phyloP scores from a whole-genome alignment of 2,797 vertebrate genomes.

The Helarctos malayanus region DNA sequence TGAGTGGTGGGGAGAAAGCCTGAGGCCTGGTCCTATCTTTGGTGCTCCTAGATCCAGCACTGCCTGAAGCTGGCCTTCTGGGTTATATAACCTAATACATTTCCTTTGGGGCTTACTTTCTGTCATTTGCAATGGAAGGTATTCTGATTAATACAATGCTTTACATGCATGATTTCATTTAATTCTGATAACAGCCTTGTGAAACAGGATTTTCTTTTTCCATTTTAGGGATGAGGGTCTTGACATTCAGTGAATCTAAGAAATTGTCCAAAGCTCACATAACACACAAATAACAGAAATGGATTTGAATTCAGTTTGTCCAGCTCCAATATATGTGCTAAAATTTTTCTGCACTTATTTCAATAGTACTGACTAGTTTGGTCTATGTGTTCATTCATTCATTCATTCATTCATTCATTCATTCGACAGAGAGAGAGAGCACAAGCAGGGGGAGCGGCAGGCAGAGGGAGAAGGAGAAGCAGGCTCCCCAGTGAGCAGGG shows the following conservation, averaged over 20 bases:
- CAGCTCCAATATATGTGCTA: background rate
- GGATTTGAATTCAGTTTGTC: background rate
- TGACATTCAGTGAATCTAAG: background rate
- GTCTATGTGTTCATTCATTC: background rate
- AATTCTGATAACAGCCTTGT: background rate
- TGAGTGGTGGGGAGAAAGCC: background rate
- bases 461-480: too few species aligned
- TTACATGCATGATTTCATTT: constrained; percentile 16
- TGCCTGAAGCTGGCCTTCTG: background rate
- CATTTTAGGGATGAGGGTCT: background rate
- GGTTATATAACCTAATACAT: background rate
- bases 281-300: background rate
- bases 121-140: background rate
- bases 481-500: too few species aligned
- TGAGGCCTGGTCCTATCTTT: background rate
- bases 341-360: background rate
- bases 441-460: too few species aligned
- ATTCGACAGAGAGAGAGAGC: too few species aligned
- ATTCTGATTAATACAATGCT: background rate
- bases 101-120: background rate
- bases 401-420: background rate
- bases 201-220: background rate
- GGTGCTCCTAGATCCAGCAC: background rate
- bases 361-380: background rate
- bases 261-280: constrained; percentile 29